These are phyloP conservation scores for Hemaris fuciformis DNA, from an alignment of 2,888 invertebrate species.

Conservation along the genomic window DNA sequence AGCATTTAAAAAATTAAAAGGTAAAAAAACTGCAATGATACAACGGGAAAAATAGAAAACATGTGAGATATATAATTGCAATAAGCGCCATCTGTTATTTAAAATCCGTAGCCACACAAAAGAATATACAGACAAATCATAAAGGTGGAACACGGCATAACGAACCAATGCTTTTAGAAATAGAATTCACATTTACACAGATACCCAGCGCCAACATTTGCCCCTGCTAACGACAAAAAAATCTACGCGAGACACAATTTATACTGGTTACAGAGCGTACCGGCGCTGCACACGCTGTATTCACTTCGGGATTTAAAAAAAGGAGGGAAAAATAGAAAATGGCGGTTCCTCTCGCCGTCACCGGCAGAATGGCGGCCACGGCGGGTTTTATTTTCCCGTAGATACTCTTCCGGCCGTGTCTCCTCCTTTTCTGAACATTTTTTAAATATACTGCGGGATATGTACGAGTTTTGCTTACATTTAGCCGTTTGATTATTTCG, in stretches of 20 bases:
- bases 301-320: constrained; percentile 42
- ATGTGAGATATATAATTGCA: not conserved
- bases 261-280: constrained; percentile 8
- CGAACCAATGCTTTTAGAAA: constrained; percentile 8
- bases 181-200: constrained; percentile 4
- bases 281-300: constrained; percentile 14
- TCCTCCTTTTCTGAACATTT: constrained; percentile 55
- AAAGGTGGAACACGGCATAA: not conserved
- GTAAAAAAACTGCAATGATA: not conserved
- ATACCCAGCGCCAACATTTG: constrained; percentile 3
- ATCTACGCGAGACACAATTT: constrained; percentile 6
- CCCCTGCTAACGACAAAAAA: constrained; percentile 6
- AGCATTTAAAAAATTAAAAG: not conserved
- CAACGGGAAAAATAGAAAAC: not conserved
- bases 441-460: constrained; percentile 33
- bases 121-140: not conserved
- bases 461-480: constrained; percentile 60
- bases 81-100: constrained; percentile 4
- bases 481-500: constrained; percentile 72
- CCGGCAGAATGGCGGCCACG: constrained; percentile 69
- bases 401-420: constrained; percentile 59
- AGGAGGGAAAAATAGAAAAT: constrained; percentile 60
- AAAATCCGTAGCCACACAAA: not conserved
- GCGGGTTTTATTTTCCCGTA: constrained; percentile 57
- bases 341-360: constrained; percentile 72